phyloP scores from a whole-genome alignment of 1,140 invertebrate species.

The Gryon sp. region DNA sequence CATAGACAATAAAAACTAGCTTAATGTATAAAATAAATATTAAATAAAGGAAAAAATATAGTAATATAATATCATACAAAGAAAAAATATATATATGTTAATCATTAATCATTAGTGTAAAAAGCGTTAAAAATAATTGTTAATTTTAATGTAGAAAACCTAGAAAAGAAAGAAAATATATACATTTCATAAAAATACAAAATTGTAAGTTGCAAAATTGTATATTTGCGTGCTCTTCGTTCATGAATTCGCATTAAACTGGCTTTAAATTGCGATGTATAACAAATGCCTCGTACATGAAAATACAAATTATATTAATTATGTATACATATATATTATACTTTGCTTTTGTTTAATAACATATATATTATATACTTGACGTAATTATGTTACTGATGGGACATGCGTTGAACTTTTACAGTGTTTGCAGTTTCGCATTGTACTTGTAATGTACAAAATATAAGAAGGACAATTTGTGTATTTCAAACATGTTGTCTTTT shows the following conservation, averaged over 20 bases:
- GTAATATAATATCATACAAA: constrained; percentile 6
- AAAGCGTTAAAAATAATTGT: too few species aligned
- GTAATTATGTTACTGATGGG: constrained; percentile 65
- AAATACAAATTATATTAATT: constrained; percentile 63
- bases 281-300: constrained; percentile 66
- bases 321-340: constrained; percentile 51
- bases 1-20: not conserved
- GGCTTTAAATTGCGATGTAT: constrained; percentile 59
- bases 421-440: constrained; percentile 27
- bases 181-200: constrained; percentile 25
- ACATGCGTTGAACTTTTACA: constrained; percentile 73
- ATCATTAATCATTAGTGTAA: too few species aligned
- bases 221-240: constrained; percentile 60
- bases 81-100: too few species aligned
- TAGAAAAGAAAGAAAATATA: too few species aligned
- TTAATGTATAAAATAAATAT: constrained; percentile 1
- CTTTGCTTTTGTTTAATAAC: constrained; percentile 46
- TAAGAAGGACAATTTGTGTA: constrained; percentile 28
- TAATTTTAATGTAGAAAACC: constrained; percentile 30
- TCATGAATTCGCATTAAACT: constrained; percentile 46
- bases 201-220: constrained; percentile 58
- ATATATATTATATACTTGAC: constrained; percentile 62
- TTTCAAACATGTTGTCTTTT: constrained; percentile 49
- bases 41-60: not conserved
- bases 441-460: constrained; percentile 74